Conservation (phyloP, 2,113 vertebrate species). For the Pardalotus punctatus region DNA sequence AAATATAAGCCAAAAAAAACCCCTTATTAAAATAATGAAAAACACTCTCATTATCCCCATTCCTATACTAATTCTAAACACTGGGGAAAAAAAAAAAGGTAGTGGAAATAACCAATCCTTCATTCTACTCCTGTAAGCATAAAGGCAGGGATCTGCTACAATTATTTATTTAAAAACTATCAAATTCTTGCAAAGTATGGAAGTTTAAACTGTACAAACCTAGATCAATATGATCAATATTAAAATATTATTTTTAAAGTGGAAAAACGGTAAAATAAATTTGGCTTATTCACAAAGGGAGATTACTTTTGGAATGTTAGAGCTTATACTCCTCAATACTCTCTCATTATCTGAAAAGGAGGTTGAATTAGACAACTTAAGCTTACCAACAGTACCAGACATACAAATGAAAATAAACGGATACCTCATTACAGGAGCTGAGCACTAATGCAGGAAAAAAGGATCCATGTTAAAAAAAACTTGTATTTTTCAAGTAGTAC, state of each 20-base stretch:
- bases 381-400: neutral
- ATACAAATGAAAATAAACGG: neutral
- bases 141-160: neutral
- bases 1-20: neutral
- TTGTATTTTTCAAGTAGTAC: neutral
- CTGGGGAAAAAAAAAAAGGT: neutral
- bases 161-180: neutral
- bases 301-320: neutral
- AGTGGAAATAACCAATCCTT: neutral
- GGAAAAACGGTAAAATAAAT: neutral
- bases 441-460: neutral
- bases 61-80: neutral
- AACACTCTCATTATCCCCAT: neutral
- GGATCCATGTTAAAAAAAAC: too few relatives aligned
- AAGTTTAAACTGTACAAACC: neutral
- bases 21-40: neutral
- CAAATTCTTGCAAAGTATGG: neutral
- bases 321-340: neutral
- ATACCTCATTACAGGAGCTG: rapidly evolving
- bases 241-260: neutral
- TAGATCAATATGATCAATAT: neutral
- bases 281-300: neutral
- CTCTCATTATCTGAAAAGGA: neutral
- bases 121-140: neutral
- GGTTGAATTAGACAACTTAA: neutral